These are phyloP conservation scores for Meteorus cinctellus DNA, from an alignment of 2,888 invertebrate species.

Conservation along the genomic window DNA sequence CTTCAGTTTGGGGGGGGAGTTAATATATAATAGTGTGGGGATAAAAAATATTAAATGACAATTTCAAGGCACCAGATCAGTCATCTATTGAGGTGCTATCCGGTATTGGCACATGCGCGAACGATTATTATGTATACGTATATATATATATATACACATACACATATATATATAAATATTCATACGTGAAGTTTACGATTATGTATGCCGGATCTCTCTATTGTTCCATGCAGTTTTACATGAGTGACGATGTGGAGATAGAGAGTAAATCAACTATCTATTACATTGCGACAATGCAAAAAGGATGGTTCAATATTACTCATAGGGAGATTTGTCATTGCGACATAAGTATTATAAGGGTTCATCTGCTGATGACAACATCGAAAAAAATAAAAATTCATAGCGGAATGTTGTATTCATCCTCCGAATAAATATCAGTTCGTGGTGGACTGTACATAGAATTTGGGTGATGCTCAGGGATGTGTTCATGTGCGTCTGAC, in stretches of 20 bases:
- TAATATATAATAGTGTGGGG: background rate
- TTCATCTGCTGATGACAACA: background rate
- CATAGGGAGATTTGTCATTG: too few relatives aligned
- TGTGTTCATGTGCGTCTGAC: background rate
- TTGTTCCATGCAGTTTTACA: background rate
- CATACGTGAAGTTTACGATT: too few relatives aligned
- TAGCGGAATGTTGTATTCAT: background rate
- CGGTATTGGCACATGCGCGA: slow-evolving; percentile 32
- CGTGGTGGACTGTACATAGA: background rate
- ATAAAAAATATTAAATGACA: background rate
- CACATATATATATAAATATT: slow-evolving; percentile 1
- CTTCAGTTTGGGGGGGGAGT: background rate
- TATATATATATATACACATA: too few relatives aligned
- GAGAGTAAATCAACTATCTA: background rate
- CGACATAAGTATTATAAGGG: too few relatives aligned
- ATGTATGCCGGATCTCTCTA: too few relatives aligned
- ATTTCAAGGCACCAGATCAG: background rate
- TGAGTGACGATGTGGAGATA: background rate
- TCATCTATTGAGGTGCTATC: background rate
- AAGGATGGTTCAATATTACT: background rate
- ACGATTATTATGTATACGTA: background rate
- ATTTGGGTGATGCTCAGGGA: background rate
- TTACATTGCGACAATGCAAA: background rate
- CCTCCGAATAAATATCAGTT: background rate
- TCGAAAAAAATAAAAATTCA: background rate